Evolutionary conservation across 2,797 vertebrate species (phyloP).

Genomic region (Sebastes trivittatus): DNA sequence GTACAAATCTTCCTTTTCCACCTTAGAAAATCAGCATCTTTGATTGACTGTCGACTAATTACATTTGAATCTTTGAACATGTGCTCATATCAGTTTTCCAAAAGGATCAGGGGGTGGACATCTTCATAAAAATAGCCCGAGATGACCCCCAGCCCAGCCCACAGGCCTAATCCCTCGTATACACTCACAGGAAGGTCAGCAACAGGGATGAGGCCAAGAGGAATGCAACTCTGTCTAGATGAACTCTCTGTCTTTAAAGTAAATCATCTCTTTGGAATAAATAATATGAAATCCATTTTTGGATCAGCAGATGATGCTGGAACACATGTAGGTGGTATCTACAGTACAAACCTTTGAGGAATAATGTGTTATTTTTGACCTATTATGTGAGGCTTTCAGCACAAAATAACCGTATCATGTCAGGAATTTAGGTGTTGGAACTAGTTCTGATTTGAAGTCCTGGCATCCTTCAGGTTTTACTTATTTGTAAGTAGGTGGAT

Average conservation of each 20-base stretch:
- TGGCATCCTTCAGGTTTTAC: slow-evolving; percentile 26
- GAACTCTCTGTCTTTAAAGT: slow-evolving; percentile 43
- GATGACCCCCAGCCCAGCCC: slow-evolving; percentile 68
- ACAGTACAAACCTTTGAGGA: slow-evolving; percentile 31
- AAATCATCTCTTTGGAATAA: slow-evolving; percentile 8
- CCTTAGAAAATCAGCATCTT: slow-evolving; percentile 8
- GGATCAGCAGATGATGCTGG: slow-evolving; percentile 27
- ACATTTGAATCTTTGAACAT: slow-evolving; percentile 62
- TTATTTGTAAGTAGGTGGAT: slow-evolving; percentile 49
- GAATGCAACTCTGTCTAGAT: slow-evolving; percentile 45
- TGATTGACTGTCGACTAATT: slow-evolving; percentile 64
- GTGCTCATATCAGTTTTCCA: slow-evolving; percentile 76
- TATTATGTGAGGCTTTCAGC: slow-evolving; percentile 42
- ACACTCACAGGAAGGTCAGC: slow-evolving; percentile 68
- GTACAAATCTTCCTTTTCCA: slow-evolving; percentile 1
- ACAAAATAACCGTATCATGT: slow-evolving; percentile 23
- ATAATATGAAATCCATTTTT: slow-evolving; percentile 3
- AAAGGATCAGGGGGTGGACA: slow-evolving; percentile 64
- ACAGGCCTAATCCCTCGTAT: slow-evolving; percentile 70
- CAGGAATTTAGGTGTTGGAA: neutral
- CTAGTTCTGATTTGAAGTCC: slow-evolving; percentile 15
- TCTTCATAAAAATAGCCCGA: slow-evolving; percentile 82
- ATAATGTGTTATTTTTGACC: slow-evolving; percentile 44
- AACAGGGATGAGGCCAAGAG: slow-evolving; percentile 53
- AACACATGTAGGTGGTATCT: slow-evolving; percentile 27